Base-by-base conservation (phyloP, 2,888 invertebrate genomes). In the Limnephilus rhombicus region DNA sequence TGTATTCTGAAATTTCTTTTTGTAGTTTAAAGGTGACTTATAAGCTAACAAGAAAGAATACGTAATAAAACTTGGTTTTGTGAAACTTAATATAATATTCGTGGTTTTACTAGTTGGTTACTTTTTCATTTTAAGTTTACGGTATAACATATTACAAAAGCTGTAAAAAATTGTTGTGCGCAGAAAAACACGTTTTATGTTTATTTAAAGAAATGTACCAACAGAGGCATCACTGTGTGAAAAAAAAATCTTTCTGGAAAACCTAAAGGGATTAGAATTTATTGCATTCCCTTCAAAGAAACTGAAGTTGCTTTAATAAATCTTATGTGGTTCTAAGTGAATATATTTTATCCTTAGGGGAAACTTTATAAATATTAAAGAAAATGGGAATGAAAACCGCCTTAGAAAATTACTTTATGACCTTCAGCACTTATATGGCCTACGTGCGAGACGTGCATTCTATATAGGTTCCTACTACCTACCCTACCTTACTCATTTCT, bases 241-340 rank as follows among this genome's bases (percentile, higher is more conserved):
- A 68, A n/a, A 68, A 68, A 68, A 24, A 24, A 7, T 82, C 29
- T 82, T 82, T 82, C 34, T 15, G 49, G 7, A 31, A 31, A 31
- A 31, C 34, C 29, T 34, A 82, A 31, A 18, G 82, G 31, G 82
- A 82, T 82, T 82, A 34, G 82, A 82, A 82, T 31, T 82, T 82
- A 82, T 82, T 31, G 82, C 3, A 82, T 18, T 82, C 82, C 31
- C 82, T 82, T 29, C 31, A 15, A 81, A 31, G 31, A 18, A 81
- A 81, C 29, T n/a, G 18, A 31, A 82, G 11, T 15, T 18, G 29
- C 15, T 82, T 82, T 34, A 31, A 82, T 82, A 82, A 82, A 31
- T 82, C 82, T 82, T 82, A 7, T 82, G 82, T 82, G 15, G 13
- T 31, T 31, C 31, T 82, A 82, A 82, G 82, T 82, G 82, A 82